phyloP scores from a whole-genome alignment of 2,888 invertebrate genomes.

The Drosophila quinaria region DNA sequence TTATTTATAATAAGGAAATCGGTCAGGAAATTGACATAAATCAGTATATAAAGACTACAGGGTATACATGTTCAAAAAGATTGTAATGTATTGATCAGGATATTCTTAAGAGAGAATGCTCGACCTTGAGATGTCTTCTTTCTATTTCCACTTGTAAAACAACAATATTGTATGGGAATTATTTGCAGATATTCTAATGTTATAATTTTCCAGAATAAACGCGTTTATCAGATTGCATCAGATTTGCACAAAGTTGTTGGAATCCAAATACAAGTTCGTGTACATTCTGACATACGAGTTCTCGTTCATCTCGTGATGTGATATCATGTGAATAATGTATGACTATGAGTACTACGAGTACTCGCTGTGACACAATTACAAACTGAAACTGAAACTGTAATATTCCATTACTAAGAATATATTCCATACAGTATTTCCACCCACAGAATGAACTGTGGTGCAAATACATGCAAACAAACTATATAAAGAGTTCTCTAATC shows the following conservation, averaged over 20 bases:
- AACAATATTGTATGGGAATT: background rate
- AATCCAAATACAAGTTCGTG: background rate
- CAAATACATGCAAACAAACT: background rate
- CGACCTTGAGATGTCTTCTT: conserved; percentile 5
- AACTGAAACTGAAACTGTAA: conserved; percentile 31
- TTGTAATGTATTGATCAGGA: conserved; percentile 5
- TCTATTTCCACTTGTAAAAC: background rate
- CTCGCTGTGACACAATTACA: conserved; percentile 31
- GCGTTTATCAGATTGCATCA: conserved; percentile 16
- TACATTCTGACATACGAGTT: background rate
- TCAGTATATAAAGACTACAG: background rate
- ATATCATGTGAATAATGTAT: conserved; percentile 15
- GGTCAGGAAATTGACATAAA: background rate
- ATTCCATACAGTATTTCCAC: background rate
- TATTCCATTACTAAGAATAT: conserved; percentile 36
- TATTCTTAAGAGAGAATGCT: conserved; percentile 8
- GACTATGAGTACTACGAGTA: background rate
- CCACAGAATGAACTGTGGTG: background rate
- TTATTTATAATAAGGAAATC: background rate
- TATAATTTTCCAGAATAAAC: conserved; percentile 10
- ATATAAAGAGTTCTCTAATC: conserved; percentile 38
- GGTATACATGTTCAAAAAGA: background rate
- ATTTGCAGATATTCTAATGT: conserved; percentile 14
- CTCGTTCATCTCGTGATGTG: conserved; percentile 13
- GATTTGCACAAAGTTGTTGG: conserved; percentile 1